These are phyloP conservation scores for Isaurus tuberculatus DNA, from an alignment of 92 coral and sea anemone genomes.

Conservation along the genomic window DNA sequence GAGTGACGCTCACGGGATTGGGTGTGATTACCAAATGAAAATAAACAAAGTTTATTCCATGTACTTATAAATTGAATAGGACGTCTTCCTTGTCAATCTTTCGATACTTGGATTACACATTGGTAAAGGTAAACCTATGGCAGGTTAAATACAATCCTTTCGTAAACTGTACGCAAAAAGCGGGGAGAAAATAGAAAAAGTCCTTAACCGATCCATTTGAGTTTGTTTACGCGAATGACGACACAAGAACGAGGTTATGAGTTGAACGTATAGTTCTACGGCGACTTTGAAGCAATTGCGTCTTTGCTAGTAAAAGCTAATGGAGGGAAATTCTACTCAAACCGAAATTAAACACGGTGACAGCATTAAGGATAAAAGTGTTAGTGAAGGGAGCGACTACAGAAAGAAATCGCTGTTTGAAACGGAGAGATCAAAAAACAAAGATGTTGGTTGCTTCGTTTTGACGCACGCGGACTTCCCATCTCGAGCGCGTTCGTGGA, in stretches of 20 bases:
- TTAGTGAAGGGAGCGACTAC: neutral
- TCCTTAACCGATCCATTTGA: neutral
- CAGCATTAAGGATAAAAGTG: neutral
- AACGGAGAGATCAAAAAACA: neutral
- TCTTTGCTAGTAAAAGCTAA: neutral
- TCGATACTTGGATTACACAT: too few relatives aligned
- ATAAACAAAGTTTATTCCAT: neutral
- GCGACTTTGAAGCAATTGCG: neutral
- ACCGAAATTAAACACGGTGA: neutral
- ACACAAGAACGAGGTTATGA: too few relatives aligned
- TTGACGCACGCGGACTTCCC: constrained; percentile 93
- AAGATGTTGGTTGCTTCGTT: constrained; percentile 71
- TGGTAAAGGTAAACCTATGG: neutral
- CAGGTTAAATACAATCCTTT: neutral
- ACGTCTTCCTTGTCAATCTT: neutral
- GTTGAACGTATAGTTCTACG: neutral
- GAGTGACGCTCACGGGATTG: neutral
- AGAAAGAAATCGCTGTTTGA: constrained; percentile 30
- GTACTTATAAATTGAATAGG: neutral
- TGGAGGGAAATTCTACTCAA: neutral
- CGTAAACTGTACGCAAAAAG: neutral
- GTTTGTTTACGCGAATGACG: neutral
- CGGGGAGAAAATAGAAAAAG: neutral
- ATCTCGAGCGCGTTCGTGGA: constrained; percentile 59
- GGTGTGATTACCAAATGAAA: neutral